Evolutionary conservation across 2,797 vertebrate species (phyloP), one percentile per base, ranked within the genome.

Genomic region (Esox lucius): DNA sequence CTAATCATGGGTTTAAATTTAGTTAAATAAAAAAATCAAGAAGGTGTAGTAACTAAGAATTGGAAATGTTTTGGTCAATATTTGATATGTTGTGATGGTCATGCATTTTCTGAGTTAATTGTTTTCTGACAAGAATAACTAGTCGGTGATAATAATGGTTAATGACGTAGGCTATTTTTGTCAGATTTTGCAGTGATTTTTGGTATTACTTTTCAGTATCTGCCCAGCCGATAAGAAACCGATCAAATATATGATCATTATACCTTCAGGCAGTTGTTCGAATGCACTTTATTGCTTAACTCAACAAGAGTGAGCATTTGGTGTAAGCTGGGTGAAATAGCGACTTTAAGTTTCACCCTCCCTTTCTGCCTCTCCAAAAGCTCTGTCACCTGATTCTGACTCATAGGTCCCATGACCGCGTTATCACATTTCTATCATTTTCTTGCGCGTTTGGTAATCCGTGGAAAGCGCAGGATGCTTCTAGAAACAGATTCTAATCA

Each of bases 331-430:
- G 11, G 22, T 61, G 56, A 61, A 61, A 61, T 22, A 39, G 13
- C 22, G 28, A 26, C 11, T 59, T n/a, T 13, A 12, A 31, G 5
- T 49, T n/a, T 19, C 6, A 71, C 46, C 28, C 6, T 2, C 72
- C 76, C 68, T 65, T 71, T 26, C 39, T 72, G 76, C 79, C 78
- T 81, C 83, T 33, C 9, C 70, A 11, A 64, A 28, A 48, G 28
- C 26, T 13, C 46, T 4, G 72, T 89, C 87, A 88, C 49, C 64
- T 88, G 91, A 88, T 48, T 1, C 16, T 90, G 89, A 91, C 46
- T 92, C 89, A 90, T 49, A 31, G 2, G 17, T 70, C 85, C 70
- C 62, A 51, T 85, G 89, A 76, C 62, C 28, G 24, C 11, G 17
- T 61, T 17, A 19, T 66, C 31, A 19, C 16, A 19, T 19, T 46